phyloP scores from a whole-genome alignment of 2,797 vertebrate genomes.

The Okamejei kenojei region DNA sequence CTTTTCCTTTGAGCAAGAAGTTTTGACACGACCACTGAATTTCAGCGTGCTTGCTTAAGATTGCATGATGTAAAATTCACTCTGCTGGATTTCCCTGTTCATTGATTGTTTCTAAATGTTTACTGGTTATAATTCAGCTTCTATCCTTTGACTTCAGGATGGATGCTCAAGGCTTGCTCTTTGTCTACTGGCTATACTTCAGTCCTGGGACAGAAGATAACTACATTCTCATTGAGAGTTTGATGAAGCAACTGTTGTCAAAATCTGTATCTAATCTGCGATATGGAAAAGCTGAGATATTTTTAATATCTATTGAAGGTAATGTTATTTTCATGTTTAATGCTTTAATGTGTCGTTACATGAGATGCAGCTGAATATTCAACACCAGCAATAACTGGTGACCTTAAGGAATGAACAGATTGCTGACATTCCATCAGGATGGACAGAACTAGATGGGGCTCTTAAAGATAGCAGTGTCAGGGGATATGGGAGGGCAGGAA shows the following conservation, averaged over 20 bases:
- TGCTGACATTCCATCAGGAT: too few species aligned
- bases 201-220: background rate
- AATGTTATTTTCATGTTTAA: background rate
- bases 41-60: background rate
- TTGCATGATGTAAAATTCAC: background rate
- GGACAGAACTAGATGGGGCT: too few species aligned
- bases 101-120: background rate
- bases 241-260: background rate
- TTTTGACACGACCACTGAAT: background rate
- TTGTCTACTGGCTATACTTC: background rate
- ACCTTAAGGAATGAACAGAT: too few species aligned
- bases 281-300: background rate
- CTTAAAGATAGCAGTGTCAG: too few species aligned
- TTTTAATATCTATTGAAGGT: background rate
- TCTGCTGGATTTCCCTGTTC: background rate
- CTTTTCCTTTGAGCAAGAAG: background rate
- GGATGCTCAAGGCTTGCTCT: background rate
- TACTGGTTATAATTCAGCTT: background rate
- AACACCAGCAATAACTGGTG: too few species aligned
- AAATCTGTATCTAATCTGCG: constrained; percentile 5
- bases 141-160: background rate
- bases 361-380: too few species aligned
- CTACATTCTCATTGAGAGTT: background rate
- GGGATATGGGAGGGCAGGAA: too few species aligned
- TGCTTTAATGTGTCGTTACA: background rate